Conservation (phyloP, 92 coral and sea anemone genomes). For the Porites lobata region DNA sequence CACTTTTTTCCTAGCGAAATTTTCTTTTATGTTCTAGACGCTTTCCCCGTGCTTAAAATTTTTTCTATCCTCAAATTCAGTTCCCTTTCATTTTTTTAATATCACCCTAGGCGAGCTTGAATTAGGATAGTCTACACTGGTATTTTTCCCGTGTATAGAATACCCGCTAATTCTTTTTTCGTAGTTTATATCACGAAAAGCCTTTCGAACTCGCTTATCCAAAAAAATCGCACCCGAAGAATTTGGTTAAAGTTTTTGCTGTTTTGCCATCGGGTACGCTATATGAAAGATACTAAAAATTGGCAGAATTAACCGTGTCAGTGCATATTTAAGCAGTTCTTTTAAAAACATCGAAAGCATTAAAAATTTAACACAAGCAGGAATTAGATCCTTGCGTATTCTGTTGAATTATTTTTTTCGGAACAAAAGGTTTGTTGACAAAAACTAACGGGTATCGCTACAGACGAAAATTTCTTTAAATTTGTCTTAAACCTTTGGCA, state of each 20-base stretch:
- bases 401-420: conserved; percentile 14
- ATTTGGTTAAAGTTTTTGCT: neutral
- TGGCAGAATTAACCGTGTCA: conserved; percentile 1
- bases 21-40: neutral
- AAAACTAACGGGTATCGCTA: conserved; percentile 1
- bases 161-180: neutral
- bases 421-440: conserved; percentile 19
- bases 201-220: neutral
- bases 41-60: neutral
- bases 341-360: conserved; percentile 40
- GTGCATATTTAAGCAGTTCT: conserved; percentile 44
- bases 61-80: conserved; percentile 5
- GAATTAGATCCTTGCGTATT: conserved; percentile 24
- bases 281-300: neutral
- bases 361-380: conserved; percentile 47
- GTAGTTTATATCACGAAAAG: neutral
- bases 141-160: conserved; percentile 5
- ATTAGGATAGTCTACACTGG: conserved; percentile 1
- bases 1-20: neutral
- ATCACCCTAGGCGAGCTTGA: conserved; percentile 24
- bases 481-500: neutral
- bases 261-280: neutral
- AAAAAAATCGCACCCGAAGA: neutral
- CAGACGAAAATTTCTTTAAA: neutral
- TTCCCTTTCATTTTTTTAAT: conserved; percentile 8